Evolutionary conservation across 2,797 vertebrate species (phyloP).

Genomic region (Micromesistius poutassou): DNA sequence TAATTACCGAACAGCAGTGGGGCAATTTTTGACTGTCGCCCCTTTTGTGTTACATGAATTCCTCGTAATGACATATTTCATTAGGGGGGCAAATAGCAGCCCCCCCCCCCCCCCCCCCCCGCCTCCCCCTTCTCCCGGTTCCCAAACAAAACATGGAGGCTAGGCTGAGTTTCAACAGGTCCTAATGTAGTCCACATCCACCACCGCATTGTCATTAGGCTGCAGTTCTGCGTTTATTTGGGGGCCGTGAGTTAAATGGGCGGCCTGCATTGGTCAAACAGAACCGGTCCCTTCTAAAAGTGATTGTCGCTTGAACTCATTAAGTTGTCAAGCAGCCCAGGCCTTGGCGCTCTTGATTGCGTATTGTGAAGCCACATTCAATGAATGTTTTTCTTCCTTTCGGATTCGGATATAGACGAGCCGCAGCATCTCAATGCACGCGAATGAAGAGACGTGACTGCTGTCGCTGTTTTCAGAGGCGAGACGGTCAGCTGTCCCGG

Average conservation of each 20-base stretch:
- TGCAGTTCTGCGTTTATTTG: slow-evolving; percentile 58
- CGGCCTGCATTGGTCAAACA: slow-evolving; percentile 49
- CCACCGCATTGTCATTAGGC: slow-evolving; percentile 59
- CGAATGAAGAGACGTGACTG: neutral
- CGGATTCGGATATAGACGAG: slow-evolving; percentile 2
- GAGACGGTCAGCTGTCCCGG: neutral
- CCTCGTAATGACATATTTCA: slow-evolving; percentile 99
- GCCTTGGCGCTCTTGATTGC: slow-evolving; percentile 67
- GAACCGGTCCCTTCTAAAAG: slow-evolving; percentile 58
- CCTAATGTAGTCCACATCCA: slow-evolving; percentile 80
- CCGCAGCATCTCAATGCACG: neutral
- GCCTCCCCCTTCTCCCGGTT: slow-evolving; percentile 67
- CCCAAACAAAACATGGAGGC: slow-evolving; percentile 81
- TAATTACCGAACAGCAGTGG: slow-evolving; percentile 99
- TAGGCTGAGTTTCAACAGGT: slow-evolving; percentile 80
- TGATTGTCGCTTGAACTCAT: slow-evolving; percentile 71
- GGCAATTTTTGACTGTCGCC: slow-evolving; percentile 98
- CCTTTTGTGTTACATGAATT: slow-evolving; percentile 99
- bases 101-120: neutral
- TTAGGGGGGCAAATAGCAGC: slow-evolving; percentile 96
- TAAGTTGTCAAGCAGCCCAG: slow-evolving; percentile 68
- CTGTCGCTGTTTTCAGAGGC: too few species aligned
- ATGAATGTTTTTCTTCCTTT: slow-evolving; percentile 44
- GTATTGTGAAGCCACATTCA: slow-evolving; percentile 70
- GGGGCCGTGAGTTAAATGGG: slow-evolving; percentile 65